Evolutionary conservation across 1,140 invertebrate species (phyloP).

Genomic region (Linepithema humile): DNA sequence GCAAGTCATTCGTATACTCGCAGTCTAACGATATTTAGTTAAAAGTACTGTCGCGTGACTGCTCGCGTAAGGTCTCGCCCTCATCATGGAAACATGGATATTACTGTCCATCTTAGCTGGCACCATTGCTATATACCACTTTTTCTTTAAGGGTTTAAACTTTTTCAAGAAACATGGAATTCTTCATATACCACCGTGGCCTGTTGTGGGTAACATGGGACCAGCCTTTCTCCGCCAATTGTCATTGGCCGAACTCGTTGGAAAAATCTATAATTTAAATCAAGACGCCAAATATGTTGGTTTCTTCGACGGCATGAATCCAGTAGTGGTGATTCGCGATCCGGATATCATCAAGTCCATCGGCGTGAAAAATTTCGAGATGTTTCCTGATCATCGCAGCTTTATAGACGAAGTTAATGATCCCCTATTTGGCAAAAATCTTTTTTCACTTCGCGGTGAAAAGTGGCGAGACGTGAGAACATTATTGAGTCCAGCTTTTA

Average conservation of each 20-base stretch:
- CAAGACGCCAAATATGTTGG: constrained; percentile 71
- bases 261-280: constrained; percentile 28
- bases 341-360: constrained; percentile 77
- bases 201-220: constrained; percentile 68
- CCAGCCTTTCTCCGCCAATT: background rate
- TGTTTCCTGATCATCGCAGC: constrained; percentile 77
- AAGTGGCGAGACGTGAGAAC: constrained; percentile 76
- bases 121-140: background rate
- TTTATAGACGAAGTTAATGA: constrained; percentile 72
- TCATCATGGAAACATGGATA: constrained; percentile 29
- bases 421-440: constrained; percentile 72
- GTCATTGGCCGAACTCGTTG: background rate
- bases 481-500: constrained; percentile 77
- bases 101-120: background rate
- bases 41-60: background rate
- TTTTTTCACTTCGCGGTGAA: constrained; percentile 73
- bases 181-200: background rate
- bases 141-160: background rate
- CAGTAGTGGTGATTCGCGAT: constrained; percentile 78
- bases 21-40: background rate
- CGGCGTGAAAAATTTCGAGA: constrained; percentile 74
- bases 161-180: constrained; percentile 50
- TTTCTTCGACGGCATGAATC: constrained; percentile 66
- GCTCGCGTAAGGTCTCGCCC: background rate
- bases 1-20: background rate